Percentiles rank a stretch among this genome's conserved stretches.
phyloP scores from a whole-genome alignment of 1,140 invertebrate species.

The Thaumetopoea pityocampa region DNA sequence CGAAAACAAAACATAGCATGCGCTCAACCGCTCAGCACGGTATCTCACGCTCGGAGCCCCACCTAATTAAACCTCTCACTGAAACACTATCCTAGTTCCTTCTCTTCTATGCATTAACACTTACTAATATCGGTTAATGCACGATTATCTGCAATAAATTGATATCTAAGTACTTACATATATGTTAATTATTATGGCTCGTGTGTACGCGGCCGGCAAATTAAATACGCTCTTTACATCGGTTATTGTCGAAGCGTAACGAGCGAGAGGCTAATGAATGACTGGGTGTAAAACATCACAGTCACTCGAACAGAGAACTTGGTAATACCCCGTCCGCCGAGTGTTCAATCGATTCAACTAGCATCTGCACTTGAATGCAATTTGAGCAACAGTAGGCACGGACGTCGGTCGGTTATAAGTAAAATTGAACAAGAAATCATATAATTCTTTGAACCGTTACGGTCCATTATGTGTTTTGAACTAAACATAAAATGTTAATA shows the following conservation, averaged over 20 bases:
- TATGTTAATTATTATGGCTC: not conserved
- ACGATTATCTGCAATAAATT: not conserved
- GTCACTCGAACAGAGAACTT: too few species aligned
- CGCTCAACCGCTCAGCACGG: constrained; percentile 1
- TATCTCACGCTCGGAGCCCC: not conserved
- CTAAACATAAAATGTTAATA: constrained; percentile 25
- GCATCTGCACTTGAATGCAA: too few species aligned
- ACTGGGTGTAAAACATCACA: constrained; percentile 2
- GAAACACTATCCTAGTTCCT: too few species aligned
- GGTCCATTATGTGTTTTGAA: constrained; percentile 15
- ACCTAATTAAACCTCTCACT: constrained; percentile 3
- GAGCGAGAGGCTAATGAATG: constrained; percentile 9
- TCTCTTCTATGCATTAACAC: too few species aligned
- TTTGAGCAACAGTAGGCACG: too few species aligned
- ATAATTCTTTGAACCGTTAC: constrained; percentile 3
- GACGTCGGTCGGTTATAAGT: too few species aligned
- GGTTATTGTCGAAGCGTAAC: constrained; percentile 12
- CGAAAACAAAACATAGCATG: constrained; percentile 13
- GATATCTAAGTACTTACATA: not conserved
- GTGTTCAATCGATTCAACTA: too few species aligned
- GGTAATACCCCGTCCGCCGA: too few species aligned
- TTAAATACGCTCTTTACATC: constrained; percentile 4
- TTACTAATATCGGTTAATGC: not conserved
- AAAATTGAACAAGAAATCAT: too few species aligned
- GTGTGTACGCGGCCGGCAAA: not conserved